These are phyloP conservation scores for Dromius quadrimaculatus DNA, from an alignment of 2,888 invertebrate species.

Conservation along the genomic window DNA sequence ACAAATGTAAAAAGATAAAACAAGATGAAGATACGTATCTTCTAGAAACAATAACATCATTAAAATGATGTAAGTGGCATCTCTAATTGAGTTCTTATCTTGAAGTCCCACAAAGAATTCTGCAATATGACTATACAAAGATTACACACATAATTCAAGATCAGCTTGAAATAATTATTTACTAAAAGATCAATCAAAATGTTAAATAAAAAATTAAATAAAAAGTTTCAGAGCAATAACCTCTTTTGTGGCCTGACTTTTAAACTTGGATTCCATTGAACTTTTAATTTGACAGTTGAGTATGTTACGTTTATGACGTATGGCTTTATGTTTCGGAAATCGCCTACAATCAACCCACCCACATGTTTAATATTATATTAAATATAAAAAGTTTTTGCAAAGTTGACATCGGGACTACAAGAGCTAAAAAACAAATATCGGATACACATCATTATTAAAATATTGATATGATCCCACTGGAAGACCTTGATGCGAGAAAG, in stretches of 20 bases:
- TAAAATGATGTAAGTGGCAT: neutral
- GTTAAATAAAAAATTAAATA: conserved; percentile 8
- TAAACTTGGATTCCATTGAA: conserved; percentile 19
- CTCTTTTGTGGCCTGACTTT: neutral
- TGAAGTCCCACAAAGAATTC: neutral
- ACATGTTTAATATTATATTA: no score
- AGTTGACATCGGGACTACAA: no score
- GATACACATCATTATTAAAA: no score
- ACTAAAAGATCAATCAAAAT: neutral
- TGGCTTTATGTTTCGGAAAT: conserved; percentile 18
- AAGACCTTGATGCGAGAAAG: conserved; percentile 12
- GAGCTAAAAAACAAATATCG: no score
- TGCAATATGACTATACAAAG: neutral
- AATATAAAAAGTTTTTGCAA: no score
- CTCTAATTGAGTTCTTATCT: neutral
- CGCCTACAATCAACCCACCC: conserved; percentile 21
- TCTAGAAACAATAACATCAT: neutral
- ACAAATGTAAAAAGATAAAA: no score
- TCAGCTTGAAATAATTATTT: neutral
- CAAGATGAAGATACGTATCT: no score
- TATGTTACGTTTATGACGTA: conserved; percentile 23
- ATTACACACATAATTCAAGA: no score
- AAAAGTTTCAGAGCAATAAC: conserved; percentile 17
- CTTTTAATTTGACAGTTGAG: conserved; percentile 8
- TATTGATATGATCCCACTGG: no score